A percentile compares a stretch with the other conserved stretches of the same genome.
These are phyloP conservation scores for Micrasema minimum DNA, from an alignment of 1,140 invertebrate genomes.

Conservation along the genomic window DNA sequence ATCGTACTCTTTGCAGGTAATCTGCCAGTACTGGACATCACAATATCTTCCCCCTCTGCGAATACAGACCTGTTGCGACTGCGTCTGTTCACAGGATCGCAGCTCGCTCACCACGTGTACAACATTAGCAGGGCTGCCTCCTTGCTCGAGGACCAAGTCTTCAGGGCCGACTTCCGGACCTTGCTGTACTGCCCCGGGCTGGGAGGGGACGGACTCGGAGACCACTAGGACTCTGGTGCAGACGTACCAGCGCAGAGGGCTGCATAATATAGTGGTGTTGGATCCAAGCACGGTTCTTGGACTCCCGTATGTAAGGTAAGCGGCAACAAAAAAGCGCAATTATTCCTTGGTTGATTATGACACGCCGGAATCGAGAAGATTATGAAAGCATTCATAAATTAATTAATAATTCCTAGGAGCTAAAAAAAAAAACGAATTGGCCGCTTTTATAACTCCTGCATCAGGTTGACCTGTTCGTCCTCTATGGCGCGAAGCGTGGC, in stretches of 20 bases:
- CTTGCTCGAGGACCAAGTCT: conserved; percentile 9
- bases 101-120: conserved; percentile 28
- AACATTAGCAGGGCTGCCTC: conserved; percentile 45
- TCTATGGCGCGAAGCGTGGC: too few species aligned
- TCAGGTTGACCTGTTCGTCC: too few species aligned
- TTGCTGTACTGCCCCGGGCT: conserved; percentile 40
- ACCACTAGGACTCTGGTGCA: conserved; percentile 4
- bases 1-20: conserved; percentile 21
- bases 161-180: conserved; percentile 42
- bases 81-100: conserved; percentile 1
- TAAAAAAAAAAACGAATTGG: too few species aligned
- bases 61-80: conserved; percentile 29
- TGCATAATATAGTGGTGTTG: conserved; percentile 39
- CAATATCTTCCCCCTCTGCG: conserved; percentile 6
- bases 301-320: conserved; percentile 38
- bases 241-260: conserved; percentile 33
- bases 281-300: conserved; percentile 19
- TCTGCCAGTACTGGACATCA: conserved; percentile 30
- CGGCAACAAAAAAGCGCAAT: too few species aligned
- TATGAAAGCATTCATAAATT: too few species aligned
- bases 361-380: too few species aligned
- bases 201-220: background rate
- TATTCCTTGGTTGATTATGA: too few species aligned
- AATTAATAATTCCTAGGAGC: too few species aligned
- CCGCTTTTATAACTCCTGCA: too few species aligned